A percentile compares a stretch with the other conserved stretches of the same genome.
phyloP scores from a whole-genome alignment of 1,140 invertebrate genomes.

The Drosophila tristis region DNA sequence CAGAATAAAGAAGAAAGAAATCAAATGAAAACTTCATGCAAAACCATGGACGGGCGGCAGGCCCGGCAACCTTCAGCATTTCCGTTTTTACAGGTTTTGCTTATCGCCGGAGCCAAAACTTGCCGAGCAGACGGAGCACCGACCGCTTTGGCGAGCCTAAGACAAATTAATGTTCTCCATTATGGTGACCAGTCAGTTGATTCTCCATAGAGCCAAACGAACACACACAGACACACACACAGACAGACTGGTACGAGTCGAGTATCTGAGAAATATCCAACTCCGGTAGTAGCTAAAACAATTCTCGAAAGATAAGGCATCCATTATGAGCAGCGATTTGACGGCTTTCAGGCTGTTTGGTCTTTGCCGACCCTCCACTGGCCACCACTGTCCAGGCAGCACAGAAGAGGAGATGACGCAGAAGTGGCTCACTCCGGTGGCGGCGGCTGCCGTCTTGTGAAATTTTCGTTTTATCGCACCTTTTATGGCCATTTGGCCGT shows the following conservation, averaged over 20 bases:
- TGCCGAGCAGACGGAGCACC: not conserved
- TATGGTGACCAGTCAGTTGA: conserved; percentile 50
- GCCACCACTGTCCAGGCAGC: conserved; percentile 7
- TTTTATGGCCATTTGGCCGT: conserved; percentile 67
- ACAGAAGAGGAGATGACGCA: conserved; percentile 51
- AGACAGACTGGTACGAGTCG: conserved; percentile 10
- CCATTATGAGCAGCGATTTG: conserved; percentile 83
- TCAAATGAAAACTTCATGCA: conserved; percentile 27
- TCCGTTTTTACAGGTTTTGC: conserved; percentile 79
- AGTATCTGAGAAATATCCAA: conserved; percentile 68
- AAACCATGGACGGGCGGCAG: conserved; percentile 17
- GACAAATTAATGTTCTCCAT: conserved; percentile 80
- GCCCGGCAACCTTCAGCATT: conserved; percentile 58
- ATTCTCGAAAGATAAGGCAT: conserved; percentile 76
- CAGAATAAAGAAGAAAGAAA: conserved; percentile 14
- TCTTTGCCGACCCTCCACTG: conserved; percentile 64
- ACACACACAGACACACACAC: not conserved
- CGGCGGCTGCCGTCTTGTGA: conserved; percentile 61
- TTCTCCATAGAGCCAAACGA: conserved; percentile 2
- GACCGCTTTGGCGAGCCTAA: conserved; percentile 67
- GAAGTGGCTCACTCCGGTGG: conserved; percentile 11
- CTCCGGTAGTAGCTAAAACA: conserved; percentile 83
- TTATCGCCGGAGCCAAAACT: conserved; percentile 21
- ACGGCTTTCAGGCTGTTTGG: conserved; percentile 76
- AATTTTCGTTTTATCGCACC: conserved; percentile 82